Percentiles rank a stretch among this genome's conserved stretches.
Conservation (phyloP, 2,888 invertebrate species). For the Cephalotes varians region DNA sequence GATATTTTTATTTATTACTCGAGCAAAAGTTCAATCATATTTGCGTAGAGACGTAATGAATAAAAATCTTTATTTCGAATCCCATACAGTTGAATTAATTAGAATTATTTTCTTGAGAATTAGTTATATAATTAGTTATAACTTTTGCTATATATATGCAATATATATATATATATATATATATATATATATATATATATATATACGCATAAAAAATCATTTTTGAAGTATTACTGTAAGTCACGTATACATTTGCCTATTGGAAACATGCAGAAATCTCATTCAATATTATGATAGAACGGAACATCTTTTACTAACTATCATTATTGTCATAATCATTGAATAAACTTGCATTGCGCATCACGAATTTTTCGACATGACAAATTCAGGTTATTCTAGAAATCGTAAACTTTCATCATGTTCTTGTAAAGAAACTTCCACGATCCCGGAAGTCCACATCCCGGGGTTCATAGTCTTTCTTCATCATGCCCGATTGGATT, state of each 20-base stretch:
- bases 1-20: neutral
- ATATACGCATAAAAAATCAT: neutral
- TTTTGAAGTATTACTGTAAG: neutral
- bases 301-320: neutral
- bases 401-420: constrained; percentile 1
- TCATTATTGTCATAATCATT: neutral
- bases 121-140: neutral
- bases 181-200: too few relatives aligned
- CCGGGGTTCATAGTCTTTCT: constrained; percentile 66
- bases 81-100: neutral
- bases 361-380: constrained; percentile 8
- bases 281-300: neutral
- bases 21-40: neutral
- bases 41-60: neutral
- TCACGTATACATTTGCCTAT: neutral
- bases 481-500: constrained; percentile 83
- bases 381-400: constrained; percentile 8
- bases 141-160: too few relatives aligned
- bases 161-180: too few relatives aligned
- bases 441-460: neutral
- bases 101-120: neutral
- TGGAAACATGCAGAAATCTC: neutral
- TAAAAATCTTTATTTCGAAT: neutral
- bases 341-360: neutral
- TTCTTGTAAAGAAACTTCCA: constrained; percentile 8